Evolutionary conservation across 1,140 invertebrate genomes (phyloP).

Genomic region (Potamilus streckersoni): DNA sequence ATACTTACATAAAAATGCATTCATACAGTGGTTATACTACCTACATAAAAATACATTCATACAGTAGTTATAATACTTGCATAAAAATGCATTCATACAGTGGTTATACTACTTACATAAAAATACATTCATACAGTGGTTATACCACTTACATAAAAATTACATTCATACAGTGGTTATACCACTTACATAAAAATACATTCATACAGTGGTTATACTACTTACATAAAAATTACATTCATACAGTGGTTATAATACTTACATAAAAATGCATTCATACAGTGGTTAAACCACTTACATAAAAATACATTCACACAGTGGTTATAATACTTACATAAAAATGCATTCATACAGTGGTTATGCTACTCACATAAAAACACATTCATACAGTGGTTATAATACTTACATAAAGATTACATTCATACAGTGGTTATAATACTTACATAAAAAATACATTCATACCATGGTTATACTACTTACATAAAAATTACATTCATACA

Average conservation of each 20-base stretch:
- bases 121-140: neutral
- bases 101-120: too few species aligned
- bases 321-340: too few species aligned
- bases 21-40: too few species aligned
- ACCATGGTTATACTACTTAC: too few species aligned
- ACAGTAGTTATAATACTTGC: too few species aligned
- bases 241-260: too few species aligned
- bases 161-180: too few species aligned
- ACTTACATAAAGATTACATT: neutral
- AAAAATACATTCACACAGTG: neutral
- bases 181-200: neutral
- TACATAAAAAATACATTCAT: neutral
- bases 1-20: neutral
- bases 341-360: neutral
- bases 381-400: too few species aligned
- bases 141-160: neutral
- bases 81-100: neutral
- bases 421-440: too few species aligned
- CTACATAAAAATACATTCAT: neutral
- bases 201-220: too few species aligned
- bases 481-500: neutral
- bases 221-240: neutral
- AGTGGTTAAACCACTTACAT: too few species aligned
- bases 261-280: neutral
- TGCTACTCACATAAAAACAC: neutral